Conservation (phyloP, 2,113 vertebrate genomes). For the Clarias macrocephalus region DNA sequence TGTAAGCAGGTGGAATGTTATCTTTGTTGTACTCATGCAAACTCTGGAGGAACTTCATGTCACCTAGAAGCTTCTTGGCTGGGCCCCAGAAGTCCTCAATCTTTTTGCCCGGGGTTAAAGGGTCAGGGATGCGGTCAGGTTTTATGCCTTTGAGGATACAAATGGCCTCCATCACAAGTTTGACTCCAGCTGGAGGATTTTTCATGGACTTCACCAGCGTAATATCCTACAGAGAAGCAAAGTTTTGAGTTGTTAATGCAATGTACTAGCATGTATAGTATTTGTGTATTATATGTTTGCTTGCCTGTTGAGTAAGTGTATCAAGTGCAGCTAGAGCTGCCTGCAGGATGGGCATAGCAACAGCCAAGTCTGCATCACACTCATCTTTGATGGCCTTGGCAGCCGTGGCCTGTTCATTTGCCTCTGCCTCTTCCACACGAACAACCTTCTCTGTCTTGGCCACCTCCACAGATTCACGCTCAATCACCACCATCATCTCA, state of each 20-base stretch:
- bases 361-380: constrained; percentile 85
- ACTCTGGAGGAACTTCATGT: constrained; percentile 87
- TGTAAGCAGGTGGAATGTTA: constrained; percentile 80
- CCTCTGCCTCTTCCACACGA: constrained; percentile 81
- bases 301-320: constrained; percentile 84
- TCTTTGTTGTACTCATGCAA: constrained; percentile 90
- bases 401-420: constrained; percentile 85
- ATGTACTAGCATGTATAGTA: neutral
- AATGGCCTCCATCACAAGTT: constrained; percentile 90
- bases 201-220: constrained; percentile 94
- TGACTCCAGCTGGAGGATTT: constrained; percentile 85
- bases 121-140: constrained; percentile 84
- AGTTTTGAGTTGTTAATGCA: neutral
- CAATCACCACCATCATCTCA: constrained; percentile 82
- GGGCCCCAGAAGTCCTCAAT: constrained; percentile 91
- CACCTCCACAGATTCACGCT: constrained; percentile 85
- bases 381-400: constrained; percentile 91
- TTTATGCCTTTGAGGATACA: constrained; percentile 92
- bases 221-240: constrained; percentile 77
- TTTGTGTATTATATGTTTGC: neutral
- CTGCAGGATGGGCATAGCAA: constrained; percentile 81
- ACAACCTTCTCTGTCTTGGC: constrained; percentile 85
- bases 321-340: constrained; percentile 82
- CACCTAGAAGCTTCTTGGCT: constrained; percentile 86
- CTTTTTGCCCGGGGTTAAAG: constrained; percentile 82